Percentiles rank a stretch among this genome's conserved stretches.
Evolutionary conservation across 2,797 vertebrate genomes (phyloP).

Genomic region (Sardinella longiceps): DNA sequence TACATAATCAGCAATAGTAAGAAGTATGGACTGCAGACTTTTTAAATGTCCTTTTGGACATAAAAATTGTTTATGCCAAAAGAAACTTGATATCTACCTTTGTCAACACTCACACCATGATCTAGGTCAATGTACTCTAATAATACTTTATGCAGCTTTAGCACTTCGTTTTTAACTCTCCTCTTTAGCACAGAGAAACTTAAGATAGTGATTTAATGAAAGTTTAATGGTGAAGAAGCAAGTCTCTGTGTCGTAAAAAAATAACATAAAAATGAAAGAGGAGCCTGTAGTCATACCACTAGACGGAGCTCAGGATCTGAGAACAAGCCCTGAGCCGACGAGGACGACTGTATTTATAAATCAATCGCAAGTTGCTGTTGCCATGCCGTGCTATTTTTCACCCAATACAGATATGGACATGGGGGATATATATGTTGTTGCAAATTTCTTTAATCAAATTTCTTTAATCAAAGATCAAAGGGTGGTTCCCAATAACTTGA

Average conservation of each 20-base stretch:
- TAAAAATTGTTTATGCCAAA: background rate
- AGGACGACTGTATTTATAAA: constrained; percentile 57
- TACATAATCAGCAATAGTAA: background rate
- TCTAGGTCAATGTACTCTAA: background rate
- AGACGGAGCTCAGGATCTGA: constrained; percentile 41
- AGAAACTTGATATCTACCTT: background rate
- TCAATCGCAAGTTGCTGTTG: constrained; percentile 55
- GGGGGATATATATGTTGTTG: background rate
- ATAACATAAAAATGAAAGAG: constrained; percentile 37
- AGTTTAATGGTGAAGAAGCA: constrained; percentile 16
- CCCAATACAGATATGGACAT: constrained; percentile 59
- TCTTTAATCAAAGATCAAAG: no score
- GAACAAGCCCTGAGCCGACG: constrained; percentile 31
- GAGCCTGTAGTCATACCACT: constrained; percentile 29
- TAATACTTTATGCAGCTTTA: constrained; percentile 3
- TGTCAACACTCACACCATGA: background rate
- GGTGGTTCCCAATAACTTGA: background rate
- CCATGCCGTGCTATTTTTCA: constrained; percentile 61
- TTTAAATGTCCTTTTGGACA: background rate
- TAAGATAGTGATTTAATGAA: constrained; percentile 26
- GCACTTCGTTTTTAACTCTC: background rate
- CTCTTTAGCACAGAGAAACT: constrained; percentile 23
- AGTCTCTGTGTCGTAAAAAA: constrained; percentile 34
- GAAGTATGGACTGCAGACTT: background rate
- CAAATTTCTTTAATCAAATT: background rate